These are phyloP conservation scores for Microtus californicus DNA, from an alignment of 2,797 vertebrate genomes.

Conservation along the genomic window DNA sequence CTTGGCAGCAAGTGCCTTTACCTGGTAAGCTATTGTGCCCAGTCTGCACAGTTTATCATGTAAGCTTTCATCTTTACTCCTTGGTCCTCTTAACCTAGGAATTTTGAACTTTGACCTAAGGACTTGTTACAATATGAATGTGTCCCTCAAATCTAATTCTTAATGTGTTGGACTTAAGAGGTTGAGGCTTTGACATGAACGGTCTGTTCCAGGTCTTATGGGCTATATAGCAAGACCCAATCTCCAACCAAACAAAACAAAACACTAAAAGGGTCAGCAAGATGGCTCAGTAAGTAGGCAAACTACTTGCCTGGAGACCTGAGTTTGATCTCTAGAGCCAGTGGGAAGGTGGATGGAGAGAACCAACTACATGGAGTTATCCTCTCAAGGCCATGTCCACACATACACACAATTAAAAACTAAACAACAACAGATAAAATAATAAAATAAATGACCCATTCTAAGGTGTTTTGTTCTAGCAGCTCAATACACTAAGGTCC, in stretches of 20 bases:
- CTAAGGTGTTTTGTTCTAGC: background rate
- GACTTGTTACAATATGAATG: background rate
- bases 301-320: background rate
- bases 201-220: background rate
- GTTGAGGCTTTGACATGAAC: background rate
- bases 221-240: too few species aligned
- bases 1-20: background rate
- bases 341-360: background rate
- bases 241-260: background rate
- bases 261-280: background rate
- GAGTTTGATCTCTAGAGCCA: background rate
- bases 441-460: background rate
- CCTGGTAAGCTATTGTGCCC: background rate
- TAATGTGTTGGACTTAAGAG: background rate
- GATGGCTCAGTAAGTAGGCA: background rate
- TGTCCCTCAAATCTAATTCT: too few species aligned
- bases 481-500: background rate
- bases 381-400: background rate
- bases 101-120: slow-evolving; percentile 4
- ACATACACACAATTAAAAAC: background rate
- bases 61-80: slow-evolving; percentile 13
- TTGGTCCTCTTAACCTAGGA: background rate
- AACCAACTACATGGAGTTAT: background rate
- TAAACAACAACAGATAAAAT: background rate
- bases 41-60: background rate